Conservation (phyloP, 1,140 invertebrate species). For the Drosophila pseudoobscura region DNA sequence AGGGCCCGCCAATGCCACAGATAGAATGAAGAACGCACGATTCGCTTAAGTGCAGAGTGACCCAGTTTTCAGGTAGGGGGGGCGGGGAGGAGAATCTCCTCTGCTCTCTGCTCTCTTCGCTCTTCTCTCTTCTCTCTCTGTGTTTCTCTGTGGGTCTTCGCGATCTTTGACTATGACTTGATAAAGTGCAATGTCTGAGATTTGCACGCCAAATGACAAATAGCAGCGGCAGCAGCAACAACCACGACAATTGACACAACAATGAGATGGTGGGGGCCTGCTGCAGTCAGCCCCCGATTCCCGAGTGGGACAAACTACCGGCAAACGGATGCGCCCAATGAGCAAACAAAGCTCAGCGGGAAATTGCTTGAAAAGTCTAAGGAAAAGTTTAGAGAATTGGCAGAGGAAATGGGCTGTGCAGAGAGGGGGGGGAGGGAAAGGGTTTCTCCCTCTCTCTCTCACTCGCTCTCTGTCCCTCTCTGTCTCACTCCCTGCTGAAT, state of each 20-base stretch:
- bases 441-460: neutral
- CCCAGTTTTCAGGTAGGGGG: slow-evolving; percentile 50
- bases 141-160: slow-evolving; percentile 8
- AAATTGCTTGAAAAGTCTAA: slow-evolving; percentile 69
- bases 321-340: slow-evolving; percentile 80
- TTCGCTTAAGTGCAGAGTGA: slow-evolving; percentile 75
- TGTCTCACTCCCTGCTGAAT: slow-evolving; percentile 4
- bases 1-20: slow-evolving; percentile 73
- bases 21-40: slow-evolving; percentile 64
- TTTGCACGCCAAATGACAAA: slow-evolving; percentile 73
- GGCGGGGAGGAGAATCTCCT: slow-evolving; percentile 4
- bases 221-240: slow-evolving; percentile 49
- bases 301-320: slow-evolving; percentile 34
- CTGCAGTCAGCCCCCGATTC: too few species aligned
- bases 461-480: neutral
- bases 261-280: slow-evolving; percentile 47
- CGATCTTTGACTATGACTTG: slow-evolving; percentile 65
- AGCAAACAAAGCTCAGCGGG: slow-evolving; percentile 80
- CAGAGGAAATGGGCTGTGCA: neutral
- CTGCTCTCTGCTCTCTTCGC: slow-evolving; percentile 12
- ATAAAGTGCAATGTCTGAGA: slow-evolving; percentile 74
- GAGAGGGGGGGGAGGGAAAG: neutral
- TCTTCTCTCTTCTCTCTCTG: neutral
- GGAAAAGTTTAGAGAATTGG: slow-evolving; percentile 25
- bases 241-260: slow-evolving; percentile 80